Percentiles rank a stretch among this genome's conserved stretches.
Conservation (phyloP, 2,888 invertebrate genomes). For the Sycophila texana region DNA sequence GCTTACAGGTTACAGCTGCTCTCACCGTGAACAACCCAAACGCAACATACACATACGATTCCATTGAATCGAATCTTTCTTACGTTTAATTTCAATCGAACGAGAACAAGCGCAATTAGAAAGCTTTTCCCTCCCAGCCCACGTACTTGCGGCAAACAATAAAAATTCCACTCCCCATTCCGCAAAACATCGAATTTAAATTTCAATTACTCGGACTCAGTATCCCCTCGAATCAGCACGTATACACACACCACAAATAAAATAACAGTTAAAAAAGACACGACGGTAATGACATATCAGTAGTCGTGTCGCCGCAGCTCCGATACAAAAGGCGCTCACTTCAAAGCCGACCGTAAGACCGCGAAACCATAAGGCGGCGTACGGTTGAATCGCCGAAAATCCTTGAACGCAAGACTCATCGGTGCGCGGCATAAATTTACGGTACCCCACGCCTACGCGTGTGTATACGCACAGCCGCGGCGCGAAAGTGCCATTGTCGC, state of each 20-base stretch:
- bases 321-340: neutral
- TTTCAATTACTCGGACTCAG: neutral
- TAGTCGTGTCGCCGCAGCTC: neutral
- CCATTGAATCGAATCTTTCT: too few relatives aligned
- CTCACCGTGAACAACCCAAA: too few relatives aligned
- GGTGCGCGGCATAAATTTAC: slow-evolving; percentile 40
- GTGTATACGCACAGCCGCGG: neutral
- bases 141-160: too few relatives aligned
- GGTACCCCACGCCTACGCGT: slow-evolving; percentile 7
- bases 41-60: too few relatives aligned
- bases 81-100: too few relatives aligned
- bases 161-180: too few relatives aligned
- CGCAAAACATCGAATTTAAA: too few relatives aligned
- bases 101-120: too few relatives aligned
- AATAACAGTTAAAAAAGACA: neutral
- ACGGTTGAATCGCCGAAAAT: neutral
- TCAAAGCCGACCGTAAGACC: neutral
- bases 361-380: neutral
- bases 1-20: too few relatives aligned
- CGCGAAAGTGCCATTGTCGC: neutral
- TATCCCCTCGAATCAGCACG: neutral
- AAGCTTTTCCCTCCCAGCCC: too few relatives aligned
- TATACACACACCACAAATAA: neutral
- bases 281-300: neutral
- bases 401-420: too few relatives aligned